phyloP scores from a whole-genome alignment of 2,888 invertebrate species.

The Andrena hattorfiana region DNA sequence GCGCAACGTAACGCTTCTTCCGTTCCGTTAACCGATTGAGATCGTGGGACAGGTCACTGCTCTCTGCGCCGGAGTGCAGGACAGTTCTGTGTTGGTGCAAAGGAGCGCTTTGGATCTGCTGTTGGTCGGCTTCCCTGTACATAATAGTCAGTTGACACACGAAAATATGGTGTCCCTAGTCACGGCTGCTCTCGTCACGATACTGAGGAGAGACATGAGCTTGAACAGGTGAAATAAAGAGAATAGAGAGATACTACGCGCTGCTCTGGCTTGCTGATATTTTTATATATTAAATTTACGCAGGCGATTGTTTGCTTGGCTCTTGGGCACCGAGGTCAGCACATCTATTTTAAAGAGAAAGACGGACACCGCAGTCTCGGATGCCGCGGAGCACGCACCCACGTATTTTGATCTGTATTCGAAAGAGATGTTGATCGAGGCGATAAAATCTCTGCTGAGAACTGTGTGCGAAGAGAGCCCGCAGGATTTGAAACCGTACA shows the following conservation, averaged over 20 bases:
- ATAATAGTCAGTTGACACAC: conserved; percentile 90
- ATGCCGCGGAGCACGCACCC: conserved; percentile 81
- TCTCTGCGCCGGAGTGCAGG: conserved; percentile 92
- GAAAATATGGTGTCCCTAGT: conserved; percentile 90
- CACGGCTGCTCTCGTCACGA: conserved; percentile 90
- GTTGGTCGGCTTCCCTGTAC: conserved; percentile 93
- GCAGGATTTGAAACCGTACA: conserved; percentile 90
- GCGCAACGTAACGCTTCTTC: neutral
- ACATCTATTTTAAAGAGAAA: conserved; percentile 83
- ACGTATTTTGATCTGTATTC: conserved; percentile 90
- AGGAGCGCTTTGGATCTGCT: conserved; percentile 94
- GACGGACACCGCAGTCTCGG: conserved; percentile 77
- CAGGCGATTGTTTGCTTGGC: conserved; percentile 93
- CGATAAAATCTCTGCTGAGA: conserved; percentile 87
- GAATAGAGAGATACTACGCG: neutral
- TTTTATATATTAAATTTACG: conserved; percentile 16
- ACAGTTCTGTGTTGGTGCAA: conserved; percentile 93
- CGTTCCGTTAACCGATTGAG: neutral
- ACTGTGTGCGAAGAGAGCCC: conserved; percentile 87
- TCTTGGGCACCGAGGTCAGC: conserved; percentile 90
- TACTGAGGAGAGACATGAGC: conserved; percentile 95
- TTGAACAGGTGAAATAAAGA: conserved; percentile 88
- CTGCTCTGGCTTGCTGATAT: conserved; percentile 65
- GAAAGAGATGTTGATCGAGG: conserved; percentile 88
- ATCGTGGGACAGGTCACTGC: conserved; percentile 88